Conservation (phyloP, 2,113 vertebrate genomes). For the Callospermophilus lateralis region DNA sequence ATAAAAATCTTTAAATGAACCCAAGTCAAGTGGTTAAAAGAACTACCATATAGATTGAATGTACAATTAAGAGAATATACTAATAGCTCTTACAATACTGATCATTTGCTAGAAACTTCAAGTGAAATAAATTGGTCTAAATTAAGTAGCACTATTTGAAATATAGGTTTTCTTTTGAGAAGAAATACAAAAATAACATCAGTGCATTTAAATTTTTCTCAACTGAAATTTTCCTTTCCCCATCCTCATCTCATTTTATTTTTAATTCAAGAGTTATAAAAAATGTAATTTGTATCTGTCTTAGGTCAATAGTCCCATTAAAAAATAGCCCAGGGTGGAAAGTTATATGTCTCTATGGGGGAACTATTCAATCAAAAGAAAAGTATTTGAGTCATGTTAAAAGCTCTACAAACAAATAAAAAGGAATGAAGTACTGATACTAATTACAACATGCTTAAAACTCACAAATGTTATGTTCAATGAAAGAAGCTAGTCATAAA, state of each 20-base stretch:
- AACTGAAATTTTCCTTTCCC: background rate
- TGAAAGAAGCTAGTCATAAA: background rate
- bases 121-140: background rate
- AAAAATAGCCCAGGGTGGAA: background rate
- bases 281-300: background rate
- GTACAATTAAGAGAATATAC: background rate
- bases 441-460: background rate
- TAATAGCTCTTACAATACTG: background rate
- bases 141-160: background rate
- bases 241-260: background rate
- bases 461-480: background rate
- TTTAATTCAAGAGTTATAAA: background rate
- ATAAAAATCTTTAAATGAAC: conserved; percentile 70
- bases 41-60: background rate
- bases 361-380: background rate
- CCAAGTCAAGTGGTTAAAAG: background rate
- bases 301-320: background rate
- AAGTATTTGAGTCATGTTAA: background rate
- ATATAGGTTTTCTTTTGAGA: background rate
- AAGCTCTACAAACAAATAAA: background rate
- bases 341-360: background rate
- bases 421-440: background rate
- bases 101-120: background rate
- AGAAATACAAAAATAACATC: background rate
- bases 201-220: background rate